phyloP scores from a whole-genome alignment of 2,113 vertebrate genomes.

The Engystomops pustulosus region DNA sequence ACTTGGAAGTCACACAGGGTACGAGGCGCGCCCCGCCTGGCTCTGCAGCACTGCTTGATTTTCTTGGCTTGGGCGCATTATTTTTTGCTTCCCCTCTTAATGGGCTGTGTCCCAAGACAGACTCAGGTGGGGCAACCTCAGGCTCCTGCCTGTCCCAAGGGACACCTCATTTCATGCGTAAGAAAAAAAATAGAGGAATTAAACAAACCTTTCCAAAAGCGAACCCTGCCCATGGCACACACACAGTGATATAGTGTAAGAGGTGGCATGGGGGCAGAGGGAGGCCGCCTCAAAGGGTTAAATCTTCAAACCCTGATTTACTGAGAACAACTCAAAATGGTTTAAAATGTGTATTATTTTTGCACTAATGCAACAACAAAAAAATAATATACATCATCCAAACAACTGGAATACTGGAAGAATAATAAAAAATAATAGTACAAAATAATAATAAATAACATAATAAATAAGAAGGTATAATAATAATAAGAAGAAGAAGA shows the following conservation, averaged over 20 bases:
- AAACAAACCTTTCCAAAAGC: constrained; percentile 50
- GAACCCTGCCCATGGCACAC: constrained; percentile 15
- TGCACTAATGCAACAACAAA: no score
- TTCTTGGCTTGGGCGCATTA: constrained; percentile 78
- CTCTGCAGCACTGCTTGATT: constrained; percentile 77
- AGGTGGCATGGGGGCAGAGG: no score
- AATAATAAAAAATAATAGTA: no score
- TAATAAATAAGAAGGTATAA: no score
- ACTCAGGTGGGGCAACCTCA: constrained; percentile 73
- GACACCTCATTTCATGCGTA: constrained; percentile 66
- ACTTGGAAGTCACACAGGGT: constrained; percentile 76
- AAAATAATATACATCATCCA: no score
- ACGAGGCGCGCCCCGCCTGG: constrained; percentile 72
- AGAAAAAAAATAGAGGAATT: constrained; percentile 28
- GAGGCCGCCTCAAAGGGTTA: no score
- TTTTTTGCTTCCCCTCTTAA: constrained; percentile 71
- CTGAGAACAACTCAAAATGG: no score
- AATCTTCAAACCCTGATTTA: no score
- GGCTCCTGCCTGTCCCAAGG: constrained; percentile 69
- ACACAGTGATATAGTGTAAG: not conserved
- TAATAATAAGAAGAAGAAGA: no score
- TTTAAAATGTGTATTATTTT: no score
- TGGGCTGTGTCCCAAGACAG: constrained; percentile 77
- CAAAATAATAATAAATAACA: no score
- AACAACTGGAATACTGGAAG: no score